Evolutionary conservation across 2,888 invertebrate genomes (phyloP).

Genomic region (Aspidiotus destructor): DNA sequence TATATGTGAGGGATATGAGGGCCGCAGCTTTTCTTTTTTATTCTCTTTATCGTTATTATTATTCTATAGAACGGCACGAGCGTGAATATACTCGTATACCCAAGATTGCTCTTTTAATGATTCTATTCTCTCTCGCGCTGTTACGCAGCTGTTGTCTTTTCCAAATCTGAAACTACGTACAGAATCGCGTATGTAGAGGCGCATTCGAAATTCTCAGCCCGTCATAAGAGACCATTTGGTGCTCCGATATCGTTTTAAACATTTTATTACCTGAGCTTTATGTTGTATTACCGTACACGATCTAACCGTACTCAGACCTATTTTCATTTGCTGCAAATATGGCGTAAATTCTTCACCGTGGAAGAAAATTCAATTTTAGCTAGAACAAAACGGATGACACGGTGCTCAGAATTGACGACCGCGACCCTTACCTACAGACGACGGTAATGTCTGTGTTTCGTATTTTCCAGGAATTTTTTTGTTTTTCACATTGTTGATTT

Average conservation of each 20-base stretch:
- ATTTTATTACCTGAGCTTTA: constrained; percentile 2
- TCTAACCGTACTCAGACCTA: too few species aligned
- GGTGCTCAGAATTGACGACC: too few species aligned
- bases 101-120: neutral
- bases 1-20: neutral
- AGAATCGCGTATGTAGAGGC: neutral
- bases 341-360: too few species aligned
- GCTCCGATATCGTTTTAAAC: neutral
- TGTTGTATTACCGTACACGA: too few species aligned
- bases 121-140: neutral
- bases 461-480: too few species aligned
- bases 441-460: too few species aligned
- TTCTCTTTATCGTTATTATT: neutral
- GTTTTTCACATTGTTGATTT: too few species aligned
- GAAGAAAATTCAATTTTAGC: too few species aligned
- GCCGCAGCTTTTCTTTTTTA: neutral
- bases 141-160: constrained; percentile 1
- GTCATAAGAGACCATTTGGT: neutral
- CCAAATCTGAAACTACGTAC: neutral
- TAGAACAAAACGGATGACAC: too few species aligned
- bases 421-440: too few species aligned
- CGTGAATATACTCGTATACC: neutral
- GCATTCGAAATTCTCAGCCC: neutral
- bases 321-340: too few species aligned
- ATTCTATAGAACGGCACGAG: neutral